phyloP scores from a whole-genome alignment of 2,888 invertebrate species.

The Tenthredo notha region DNA sequence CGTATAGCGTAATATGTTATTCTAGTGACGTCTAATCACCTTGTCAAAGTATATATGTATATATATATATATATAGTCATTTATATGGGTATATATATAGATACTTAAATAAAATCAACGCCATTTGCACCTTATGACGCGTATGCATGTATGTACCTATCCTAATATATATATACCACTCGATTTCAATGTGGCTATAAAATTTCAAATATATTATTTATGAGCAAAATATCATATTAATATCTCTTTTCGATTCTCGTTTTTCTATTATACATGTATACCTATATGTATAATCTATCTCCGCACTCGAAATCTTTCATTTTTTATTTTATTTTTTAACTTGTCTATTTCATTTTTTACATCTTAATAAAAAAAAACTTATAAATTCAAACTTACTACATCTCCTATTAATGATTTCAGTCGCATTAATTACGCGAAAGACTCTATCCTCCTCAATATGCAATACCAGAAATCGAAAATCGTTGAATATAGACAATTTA shows the following conservation, averaged over 20 bases:
- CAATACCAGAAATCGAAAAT: background rate
- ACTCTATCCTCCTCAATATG: background rate
- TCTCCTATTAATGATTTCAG: background rate
- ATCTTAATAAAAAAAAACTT: background rate
- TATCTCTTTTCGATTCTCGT: background rate
- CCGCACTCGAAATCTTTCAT: background rate
- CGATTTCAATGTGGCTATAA: conserved; percentile 15
- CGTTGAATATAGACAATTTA: background rate
- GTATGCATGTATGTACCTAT: conserved; percentile 24
- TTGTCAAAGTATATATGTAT: conserved; percentile 13
- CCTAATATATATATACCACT: background rate
- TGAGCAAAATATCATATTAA: background rate
- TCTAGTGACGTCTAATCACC: conserved; percentile 28
- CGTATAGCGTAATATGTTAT: conserved; percentile 8
- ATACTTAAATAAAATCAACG: conserved; percentile 16
- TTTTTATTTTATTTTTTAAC: background rate
- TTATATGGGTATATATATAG: conserved; percentile 17
- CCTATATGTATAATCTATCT: background rate
- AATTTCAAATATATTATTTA: conserved; percentile 7
- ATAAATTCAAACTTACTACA: background rate
- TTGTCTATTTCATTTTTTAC: background rate
- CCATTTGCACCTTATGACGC: conserved; percentile 9
- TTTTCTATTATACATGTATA: background rate
- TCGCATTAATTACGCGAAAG: background rate
- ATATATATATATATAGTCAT: conserved; percentile 11